Base-by-base conservation (phyloP, 1,140 invertebrate genomes). In the Rhynchophorus ferrugineus region DNA sequence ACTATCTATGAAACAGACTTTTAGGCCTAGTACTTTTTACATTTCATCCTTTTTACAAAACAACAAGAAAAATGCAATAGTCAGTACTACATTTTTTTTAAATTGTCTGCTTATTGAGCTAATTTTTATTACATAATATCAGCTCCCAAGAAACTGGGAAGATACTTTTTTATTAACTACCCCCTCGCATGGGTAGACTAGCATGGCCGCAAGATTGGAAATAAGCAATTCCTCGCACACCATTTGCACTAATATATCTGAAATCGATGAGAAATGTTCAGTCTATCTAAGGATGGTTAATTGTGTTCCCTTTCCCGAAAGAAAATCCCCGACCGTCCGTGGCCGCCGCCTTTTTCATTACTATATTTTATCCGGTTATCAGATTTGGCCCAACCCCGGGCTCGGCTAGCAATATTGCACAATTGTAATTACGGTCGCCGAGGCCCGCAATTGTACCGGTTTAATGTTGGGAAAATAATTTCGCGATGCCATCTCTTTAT, bases 261-360 rank as follows among this genome's bases (percentile, higher is more conserved):
- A 50, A 50, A 50, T 50, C 48, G 48, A 50, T 50, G 48, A 50
- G 19, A 29, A 19, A 50, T 50, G 48, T 42, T 34, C 22, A 17
- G 17, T 50, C 39, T 50, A 50, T 50, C 48, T 35, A 39, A 50
- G 42, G 7, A 21, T 29, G 24, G 21, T 50, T 50, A 50, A 50
- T 50, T 50, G 48, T 50, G 48, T 50, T 43, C 37, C 39, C 18
- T 43, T 34, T 46, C 24, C 11, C 24, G 5, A n/a, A n/a, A n/a
- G 6, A 24, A 22, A 35, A 45, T 35, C 36, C 19, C 45, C 45
- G 29, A 38, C 34, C 17, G 41, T 41, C 34, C 41, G 34, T 18
- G 34, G n/a, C 38, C 21, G 13, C 39, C 7, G 39, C 22, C 38
- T 50, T 50, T 50, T 50, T 42, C 48, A 50, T 50, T 50, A 42